Evolutionary conservation across 23 tunicate genomes (phyloP).

Genomic region (Ciona savignyi): DNA sequence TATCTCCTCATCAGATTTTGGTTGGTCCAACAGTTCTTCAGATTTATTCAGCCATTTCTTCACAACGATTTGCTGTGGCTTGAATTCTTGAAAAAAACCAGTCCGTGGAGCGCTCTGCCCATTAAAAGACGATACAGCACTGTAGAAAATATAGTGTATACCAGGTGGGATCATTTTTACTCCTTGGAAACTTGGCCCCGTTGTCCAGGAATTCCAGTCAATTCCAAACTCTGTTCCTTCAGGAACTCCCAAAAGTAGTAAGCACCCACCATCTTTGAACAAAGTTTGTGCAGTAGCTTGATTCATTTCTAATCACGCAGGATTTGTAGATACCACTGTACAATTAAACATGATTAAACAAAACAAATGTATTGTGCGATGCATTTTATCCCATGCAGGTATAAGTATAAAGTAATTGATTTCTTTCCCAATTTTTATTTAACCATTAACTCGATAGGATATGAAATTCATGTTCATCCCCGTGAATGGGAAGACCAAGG

Average conservation of each 20-base stretch:
- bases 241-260: slow-evolving; percentile 55
- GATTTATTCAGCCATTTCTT: slow-evolving; percentile 22
- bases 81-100: slow-evolving; percentile 61
- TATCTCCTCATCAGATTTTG: slow-evolving; percentile 16
- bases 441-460: too few species aligned
- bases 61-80: slow-evolving; percentile 46
- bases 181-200: slow-evolving; percentile 69
- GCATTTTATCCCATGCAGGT: too few species aligned
- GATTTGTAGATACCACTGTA: too few species aligned
- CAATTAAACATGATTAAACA: too few species aligned
- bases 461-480: too few species aligned
- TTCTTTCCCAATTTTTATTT: too few species aligned
- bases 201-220: slow-evolving; percentile 88
- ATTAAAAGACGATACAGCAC: slow-evolving; percentile 28
- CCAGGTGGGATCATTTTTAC: too few species aligned
- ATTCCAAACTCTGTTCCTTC: slow-evolving; percentile 86
- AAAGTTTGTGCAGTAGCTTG: slow-evolving; percentile 43
- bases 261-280: slow-evolving; percentile 65
- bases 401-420: too few species aligned
- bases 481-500: too few species aligned
- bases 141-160: too few species aligned
- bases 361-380: too few species aligned
- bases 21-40: slow-evolving; percentile 30
- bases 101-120: slow-evolving; percentile 58
- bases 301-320: too few species aligned